A percentile compares a stretch with the other conserved stretches of the same genome.
Evolutionary conservation across 2,113 vertebrate species (phyloP).

Genomic region (Oreochromis spilurus): DNA sequence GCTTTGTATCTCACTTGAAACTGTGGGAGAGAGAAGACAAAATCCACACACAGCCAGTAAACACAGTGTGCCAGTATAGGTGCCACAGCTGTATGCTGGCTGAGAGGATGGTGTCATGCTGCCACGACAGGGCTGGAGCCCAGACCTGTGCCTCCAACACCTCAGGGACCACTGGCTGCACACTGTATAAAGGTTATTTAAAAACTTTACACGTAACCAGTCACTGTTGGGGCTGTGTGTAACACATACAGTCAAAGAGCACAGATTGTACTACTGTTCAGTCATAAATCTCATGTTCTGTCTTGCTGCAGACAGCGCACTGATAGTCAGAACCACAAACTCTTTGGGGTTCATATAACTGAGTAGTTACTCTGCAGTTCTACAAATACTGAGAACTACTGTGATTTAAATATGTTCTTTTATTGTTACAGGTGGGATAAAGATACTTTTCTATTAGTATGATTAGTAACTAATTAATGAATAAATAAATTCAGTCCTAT

Average conservation of each 20-base stretch:
- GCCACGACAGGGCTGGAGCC: not conserved
- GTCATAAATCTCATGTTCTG: not conserved
- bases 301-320: not conserved
- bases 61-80: not conserved
- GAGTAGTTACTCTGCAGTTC: not conserved
- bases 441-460: not conserved
- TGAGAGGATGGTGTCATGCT: not conserved
- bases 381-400: not conserved
- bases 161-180: not conserved
- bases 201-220: not conserved
- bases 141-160: not conserved
- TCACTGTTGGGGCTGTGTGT: not conserved
- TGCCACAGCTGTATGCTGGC: constrained; percentile 14
- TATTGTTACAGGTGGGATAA: not conserved
- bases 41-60: not conserved
- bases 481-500: not conserved
- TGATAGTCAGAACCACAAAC: not conserved
- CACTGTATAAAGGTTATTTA: not conserved
- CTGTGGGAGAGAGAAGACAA: not conserved
- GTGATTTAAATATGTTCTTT: not conserved
- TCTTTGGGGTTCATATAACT: not conserved
- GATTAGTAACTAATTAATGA: not conserved
- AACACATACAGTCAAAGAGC: not conserved
- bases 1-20: not conserved
- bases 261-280: not conserved